These are phyloP conservation scores for Tachysurus vachellii DNA, from an alignment of 2,113 vertebrate species.

Conservation along the genomic window DNA sequence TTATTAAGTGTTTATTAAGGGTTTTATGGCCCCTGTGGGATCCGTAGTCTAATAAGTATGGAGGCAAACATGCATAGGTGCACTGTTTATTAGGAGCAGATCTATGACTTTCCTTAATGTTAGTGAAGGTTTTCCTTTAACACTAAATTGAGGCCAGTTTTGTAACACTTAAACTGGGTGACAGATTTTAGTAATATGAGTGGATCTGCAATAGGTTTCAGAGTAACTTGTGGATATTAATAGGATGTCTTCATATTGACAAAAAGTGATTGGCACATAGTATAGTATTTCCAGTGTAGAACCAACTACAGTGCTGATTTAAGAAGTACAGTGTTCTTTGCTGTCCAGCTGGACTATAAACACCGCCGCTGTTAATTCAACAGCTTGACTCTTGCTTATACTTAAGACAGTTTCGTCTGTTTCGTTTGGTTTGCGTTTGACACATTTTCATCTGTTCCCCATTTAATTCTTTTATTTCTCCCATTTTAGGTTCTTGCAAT, in stretches of 20 bases:
- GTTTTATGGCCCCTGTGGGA: conserved; percentile 31
- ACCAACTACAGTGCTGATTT: conserved; percentile 1
- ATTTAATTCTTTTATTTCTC: background rate
- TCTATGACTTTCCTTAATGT: conserved; percentile 3
- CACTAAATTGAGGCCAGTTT: background rate
- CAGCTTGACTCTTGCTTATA: background rate
- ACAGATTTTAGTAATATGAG: background rate
- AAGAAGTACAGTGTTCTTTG: background rate
- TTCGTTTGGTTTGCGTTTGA: background rate
- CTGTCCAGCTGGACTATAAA: background rate
- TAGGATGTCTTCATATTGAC: background rate
- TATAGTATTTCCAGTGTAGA: background rate
- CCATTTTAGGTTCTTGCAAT: background rate
- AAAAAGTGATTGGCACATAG: background rate
- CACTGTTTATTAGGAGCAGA: conserved; percentile 34
- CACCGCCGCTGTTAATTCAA: background rate
- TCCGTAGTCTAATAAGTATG: conserved; percentile 39
- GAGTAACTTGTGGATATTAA: background rate
- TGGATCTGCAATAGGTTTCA: background rate
- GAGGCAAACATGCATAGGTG: conserved; percentile 28
- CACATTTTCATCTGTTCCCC: conserved; percentile 5
- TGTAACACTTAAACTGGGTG: background rate
- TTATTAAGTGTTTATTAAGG: conserved; percentile 40
- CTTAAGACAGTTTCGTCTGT: background rate
- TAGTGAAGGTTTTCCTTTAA: background rate